A percentile compares a stretch with the other conserved stretches of the same genome.
These are phyloP conservation scores for Sepioteuthis lessoniana DNA, from an alignment of 2,888 invertebrate species.

Conservation along the genomic window DNA sequence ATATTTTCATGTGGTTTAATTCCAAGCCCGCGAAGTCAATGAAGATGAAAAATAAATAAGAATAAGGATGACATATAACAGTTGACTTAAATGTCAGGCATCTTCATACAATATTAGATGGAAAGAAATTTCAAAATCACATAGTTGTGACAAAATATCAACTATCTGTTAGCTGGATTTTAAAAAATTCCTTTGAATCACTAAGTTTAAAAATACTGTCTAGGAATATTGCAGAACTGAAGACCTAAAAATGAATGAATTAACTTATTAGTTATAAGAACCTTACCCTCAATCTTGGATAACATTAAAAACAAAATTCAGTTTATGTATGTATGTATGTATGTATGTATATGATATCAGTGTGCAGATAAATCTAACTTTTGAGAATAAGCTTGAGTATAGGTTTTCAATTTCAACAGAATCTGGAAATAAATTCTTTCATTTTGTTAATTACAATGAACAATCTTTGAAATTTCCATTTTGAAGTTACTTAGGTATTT, in stretches of 20 bases:
- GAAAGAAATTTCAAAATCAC: too few species aligned
- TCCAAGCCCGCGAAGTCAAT: not conserved
- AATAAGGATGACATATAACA: not conserved
- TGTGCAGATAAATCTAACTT: too few species aligned
- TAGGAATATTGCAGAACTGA: not conserved
- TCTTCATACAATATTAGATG: not conserved
- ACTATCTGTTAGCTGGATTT: not conserved
- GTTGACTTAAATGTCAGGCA: not conserved
- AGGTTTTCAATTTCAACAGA: too few species aligned
- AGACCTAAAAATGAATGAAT: not conserved
- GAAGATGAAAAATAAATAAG: not conserved
- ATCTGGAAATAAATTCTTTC: too few species aligned
- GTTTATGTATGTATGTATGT: too few species aligned
- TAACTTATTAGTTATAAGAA: not conserved
- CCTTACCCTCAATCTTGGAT: not conserved
- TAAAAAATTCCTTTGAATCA: not conserved
- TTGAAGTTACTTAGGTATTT: too few species aligned
- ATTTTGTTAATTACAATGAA: too few species aligned
- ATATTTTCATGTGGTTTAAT: not conserved
- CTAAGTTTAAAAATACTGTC: too few species aligned
- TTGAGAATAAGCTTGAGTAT: too few species aligned
- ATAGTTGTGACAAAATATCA: not conserved
- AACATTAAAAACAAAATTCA: too few species aligned
- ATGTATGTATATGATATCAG: too few species aligned
- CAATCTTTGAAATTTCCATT: too few species aligned